Base-by-base conservation (phyloP, 2,797 vertebrate genomes). In the Tokudaia muenninki region DNA sequence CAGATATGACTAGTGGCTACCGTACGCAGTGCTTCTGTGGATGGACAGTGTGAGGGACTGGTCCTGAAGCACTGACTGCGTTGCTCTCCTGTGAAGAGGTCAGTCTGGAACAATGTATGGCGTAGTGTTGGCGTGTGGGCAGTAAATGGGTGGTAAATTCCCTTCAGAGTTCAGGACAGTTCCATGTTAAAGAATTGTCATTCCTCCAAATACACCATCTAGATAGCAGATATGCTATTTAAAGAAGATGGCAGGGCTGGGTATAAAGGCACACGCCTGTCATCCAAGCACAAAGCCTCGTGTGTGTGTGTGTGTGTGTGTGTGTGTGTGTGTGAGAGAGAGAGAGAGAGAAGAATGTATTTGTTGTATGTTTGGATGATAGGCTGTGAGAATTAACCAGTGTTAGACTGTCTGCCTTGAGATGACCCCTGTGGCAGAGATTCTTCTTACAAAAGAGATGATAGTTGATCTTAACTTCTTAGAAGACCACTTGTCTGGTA, bases 281-380 rank as follows among this genome's bases (percentile, higher is more conserved):
- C 26, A 10, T 34, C 55, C 24, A 17, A 75, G 37, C 61, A 75
- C n/a, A 87, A 78, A 47, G 21, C 89, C 41, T 26, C n/a, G 41
- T 41, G 41, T 1, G 1, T 52, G 6, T 81, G 37, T 80, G 3
- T 47, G n/a, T n/a, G n/a, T n/a, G n/a, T n/a, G n/a, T n/a, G n/a
- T n/a, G n/a, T n/a, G n/a, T n/a, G n/a, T n/a, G n/a, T n/a, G n/a
- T n/a, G n/a, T n/a, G n/a, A n/a, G n/a, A n/a, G n/a, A n/a, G n/a
- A n/a, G n/a, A n/a, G n/a, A n/a, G n/a, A n/a, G n/a, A n/a, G 31
- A 57, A 74, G 79, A 87, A 41, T 83, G 14, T 4, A 16, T 87
- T 94, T 83, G 50, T 83, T 96, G 70, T 84, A 41, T 92, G 61
- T 90, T 90, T 41, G 52, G 50, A 55, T 78, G 41, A 37, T 61